Conservation (phyloP, 2,113 vertebrate species). For the Eretmochelys imbricata region DNA sequence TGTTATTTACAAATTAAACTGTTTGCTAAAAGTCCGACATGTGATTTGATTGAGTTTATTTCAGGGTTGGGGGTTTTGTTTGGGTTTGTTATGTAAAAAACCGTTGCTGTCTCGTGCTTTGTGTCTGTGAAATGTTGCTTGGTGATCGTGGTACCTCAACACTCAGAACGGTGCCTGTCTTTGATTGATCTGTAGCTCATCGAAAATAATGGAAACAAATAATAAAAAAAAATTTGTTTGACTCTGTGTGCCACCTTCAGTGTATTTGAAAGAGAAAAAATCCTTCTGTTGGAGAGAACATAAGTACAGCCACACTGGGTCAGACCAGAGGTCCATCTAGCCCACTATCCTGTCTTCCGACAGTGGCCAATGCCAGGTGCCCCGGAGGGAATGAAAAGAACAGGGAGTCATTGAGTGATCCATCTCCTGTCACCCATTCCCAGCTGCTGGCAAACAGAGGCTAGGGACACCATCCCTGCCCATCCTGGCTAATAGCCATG, state of each 20-base stretch:
- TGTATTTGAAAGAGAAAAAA: background rate
- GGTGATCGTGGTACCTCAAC: background rate
- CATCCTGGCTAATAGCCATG: no score
- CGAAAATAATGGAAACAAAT: background rate
- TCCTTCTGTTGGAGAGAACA: background rate
- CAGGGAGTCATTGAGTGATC: no score
- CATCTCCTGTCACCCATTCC: no score
- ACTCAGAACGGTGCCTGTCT: background rate
- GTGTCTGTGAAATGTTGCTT: background rate
- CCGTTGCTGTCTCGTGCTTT: background rate
- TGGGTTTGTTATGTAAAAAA: background rate
- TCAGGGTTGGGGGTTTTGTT: background rate
- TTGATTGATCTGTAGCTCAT: background rate
- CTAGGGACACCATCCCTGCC: no score
- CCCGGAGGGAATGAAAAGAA: no score
- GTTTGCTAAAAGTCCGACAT: background rate
- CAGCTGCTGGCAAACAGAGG: no score
- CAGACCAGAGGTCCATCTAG: no score
- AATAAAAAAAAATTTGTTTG: background rate
- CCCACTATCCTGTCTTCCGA: no score
- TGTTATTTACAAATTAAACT: background rate
- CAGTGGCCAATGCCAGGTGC: no score
- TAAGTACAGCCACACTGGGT: no score
- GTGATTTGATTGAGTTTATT: background rate
- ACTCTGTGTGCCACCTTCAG: background rate